These are phyloP conservation scores for Daboia siamensis DNA, from an alignment of 2,113 vertebrate genomes.

Conservation along the genomic window DNA sequence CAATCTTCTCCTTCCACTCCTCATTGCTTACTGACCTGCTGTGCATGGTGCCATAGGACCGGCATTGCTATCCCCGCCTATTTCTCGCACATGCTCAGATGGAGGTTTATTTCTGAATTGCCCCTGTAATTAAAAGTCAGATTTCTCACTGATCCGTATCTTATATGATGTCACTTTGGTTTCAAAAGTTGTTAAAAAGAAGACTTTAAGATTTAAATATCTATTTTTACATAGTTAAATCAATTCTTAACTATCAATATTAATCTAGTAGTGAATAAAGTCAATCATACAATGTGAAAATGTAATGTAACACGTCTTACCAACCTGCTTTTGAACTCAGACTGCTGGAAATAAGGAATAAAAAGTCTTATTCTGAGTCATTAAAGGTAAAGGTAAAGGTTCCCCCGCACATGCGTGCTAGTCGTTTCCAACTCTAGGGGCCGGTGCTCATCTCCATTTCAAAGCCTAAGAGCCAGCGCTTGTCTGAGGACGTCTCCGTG, in stretches of 20 bases:
- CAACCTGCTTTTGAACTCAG: neutral
- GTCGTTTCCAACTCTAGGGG: too few relatives aligned
- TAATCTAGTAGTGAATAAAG: neutral
- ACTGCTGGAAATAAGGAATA: neutral
- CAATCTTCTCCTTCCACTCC: too few relatives aligned
- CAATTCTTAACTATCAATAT: neutral
- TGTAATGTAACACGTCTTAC: neutral
- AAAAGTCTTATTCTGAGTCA: neutral
- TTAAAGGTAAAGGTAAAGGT: too few relatives aligned
- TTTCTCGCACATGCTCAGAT: too few relatives aligned
- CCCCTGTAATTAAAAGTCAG: neutral
- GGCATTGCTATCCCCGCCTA: too few relatives aligned
- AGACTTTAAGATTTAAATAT: neutral
- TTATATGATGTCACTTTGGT: neutral
- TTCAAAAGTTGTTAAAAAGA: neutral
- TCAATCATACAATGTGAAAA: neutral
- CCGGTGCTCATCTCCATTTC: too few relatives aligned
- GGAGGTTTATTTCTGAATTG: too few relatives aligned
- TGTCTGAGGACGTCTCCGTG: too few relatives aligned
- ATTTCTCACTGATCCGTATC: neutral
- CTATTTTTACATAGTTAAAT: neutral
- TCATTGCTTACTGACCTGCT: too few relatives aligned
- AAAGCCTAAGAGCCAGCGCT: too few relatives aligned
- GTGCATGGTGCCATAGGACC: rapidly evolving
- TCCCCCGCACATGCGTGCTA: too few relatives aligned